Base-by-base conservation (phyloP, 2,113 vertebrate species). In the Trachemys scripta region DNA sequence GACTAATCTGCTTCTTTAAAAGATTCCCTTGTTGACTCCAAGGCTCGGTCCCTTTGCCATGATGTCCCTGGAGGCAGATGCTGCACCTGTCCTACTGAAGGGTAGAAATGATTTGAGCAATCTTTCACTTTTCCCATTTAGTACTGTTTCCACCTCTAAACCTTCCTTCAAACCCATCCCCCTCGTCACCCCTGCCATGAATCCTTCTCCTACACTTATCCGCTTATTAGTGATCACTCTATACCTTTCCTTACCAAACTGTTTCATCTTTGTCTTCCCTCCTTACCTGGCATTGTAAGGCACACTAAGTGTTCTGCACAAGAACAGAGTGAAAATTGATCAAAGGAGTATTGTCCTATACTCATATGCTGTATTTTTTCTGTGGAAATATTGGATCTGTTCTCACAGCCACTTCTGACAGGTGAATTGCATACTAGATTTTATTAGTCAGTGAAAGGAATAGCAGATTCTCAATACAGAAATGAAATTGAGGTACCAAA, bases 261-360 rank as follows among this genome's bases (percentile, higher is more conserved):
- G n/a, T 14, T 0, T 7, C 12, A 14, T 8, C 0, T 35, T 29
- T 57, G 84, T 80, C 14, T 54, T 10, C 3, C 24, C 11, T 0
- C 3, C 0, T 49, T 56, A 45, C 35, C 16, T 72, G 57, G 51
- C 51, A 54, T 0, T 0, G 10, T 20, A 69, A 78, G 75, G 24
- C 65, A 49, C 3, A 5, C 2, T 3, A 20, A n/a, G 78, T 17
- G 20, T 4, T 83, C 87, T 89, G 53, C 53, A 82, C 19, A 29
- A 75, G 38, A 88, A 10, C 8, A 1, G 5, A 24, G 5, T 45
- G 20, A 45, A 62, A 89, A 89, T 5, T 1, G 27, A 85, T 10
- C 1, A 75, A 10, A 91, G 1, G 1, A 4, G 1, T 2, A 5
- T 4, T 69, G 27, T 53, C 25, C 14, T 35, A 59, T 47, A 10